Evolutionary conservation across 2,888 invertebrate genomes (phyloP), one percentile per base, ranked within the genome.

Genomic region (Trilocha varians): DNA sequence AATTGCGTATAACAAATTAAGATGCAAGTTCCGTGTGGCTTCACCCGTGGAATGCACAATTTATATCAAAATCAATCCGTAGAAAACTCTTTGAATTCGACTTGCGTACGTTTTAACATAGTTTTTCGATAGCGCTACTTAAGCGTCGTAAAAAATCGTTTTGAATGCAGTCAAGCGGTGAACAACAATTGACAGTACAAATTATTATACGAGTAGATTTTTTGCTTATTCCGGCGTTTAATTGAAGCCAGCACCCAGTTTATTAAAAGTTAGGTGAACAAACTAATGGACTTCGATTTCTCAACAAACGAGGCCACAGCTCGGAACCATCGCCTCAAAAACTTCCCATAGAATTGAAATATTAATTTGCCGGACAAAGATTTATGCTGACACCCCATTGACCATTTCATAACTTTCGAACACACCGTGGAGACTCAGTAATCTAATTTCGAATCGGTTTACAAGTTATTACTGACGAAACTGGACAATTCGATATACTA

Each of bases 401-500:
- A 76, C 75, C 69, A 62, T 78, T 76, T 76, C 78, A 80, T 80
- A 69, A 79, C 66, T 54, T 73, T 61, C 55, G 62, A 78, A 79
- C 61, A 52, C 66, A 58, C 66, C 83, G 75, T 83, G 84, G 82
- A 79, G 67, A 50, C 51, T 55, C 63, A 52, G 65, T 84, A 84
- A 85, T 85, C 75, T 77, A 84, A 84, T 85, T 84, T 83, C 71
- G 73, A 80, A 74, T 75, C 71, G 69, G 66, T 72, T 67, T 65
- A 68, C 62, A 64, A 65, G 65, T 75, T 77, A 78, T 78, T 77
- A 75, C 65, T 54, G 63, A 57, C 58, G 61, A 61, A 62, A 72
- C 72, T 76, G 61, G 71, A 49, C 68, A 66, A 76, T 82, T 78
- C 74, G 78, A 64, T 54, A 70, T 73, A 72, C 55, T 45, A 46